Conservation (phyloP, 2,113 vertebrate genomes). For the Picathartes gymnocephalus region DNA sequence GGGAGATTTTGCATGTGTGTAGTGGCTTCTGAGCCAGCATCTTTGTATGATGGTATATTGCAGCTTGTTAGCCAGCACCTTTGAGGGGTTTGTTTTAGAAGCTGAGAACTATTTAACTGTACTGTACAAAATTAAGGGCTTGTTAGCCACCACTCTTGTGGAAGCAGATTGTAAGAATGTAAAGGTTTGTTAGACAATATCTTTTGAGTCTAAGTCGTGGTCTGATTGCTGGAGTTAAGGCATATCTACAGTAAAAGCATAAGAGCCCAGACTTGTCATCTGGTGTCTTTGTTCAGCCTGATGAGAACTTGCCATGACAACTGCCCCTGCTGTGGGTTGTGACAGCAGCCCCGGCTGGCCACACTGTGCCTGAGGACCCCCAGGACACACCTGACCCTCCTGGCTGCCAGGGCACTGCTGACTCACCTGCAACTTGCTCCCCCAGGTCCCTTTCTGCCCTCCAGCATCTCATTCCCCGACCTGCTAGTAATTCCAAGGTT, state of each 20-base stretch:
- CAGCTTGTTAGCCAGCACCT: background rate
- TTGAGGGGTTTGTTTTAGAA: background rate
- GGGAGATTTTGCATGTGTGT: background rate
- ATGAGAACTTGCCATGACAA: background rate
- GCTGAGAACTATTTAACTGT: background rate
- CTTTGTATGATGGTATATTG: background rate
- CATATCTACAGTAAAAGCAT: background rate
- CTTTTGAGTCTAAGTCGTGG: background rate
- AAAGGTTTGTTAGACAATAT: background rate
- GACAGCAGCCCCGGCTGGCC: accelerated
- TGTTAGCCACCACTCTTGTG: background rate
- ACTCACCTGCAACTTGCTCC: background rate
- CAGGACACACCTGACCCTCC: accelerated
- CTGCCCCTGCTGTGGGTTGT: accelerated
- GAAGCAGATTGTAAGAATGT: background rate
- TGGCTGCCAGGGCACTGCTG: background rate
- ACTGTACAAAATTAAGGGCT: background rate
- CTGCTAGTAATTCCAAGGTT: background rate
- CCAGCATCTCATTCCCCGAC: background rate
- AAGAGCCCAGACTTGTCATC: background rate
- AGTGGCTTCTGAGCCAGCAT: background rate
- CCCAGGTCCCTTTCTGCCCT: background rate
- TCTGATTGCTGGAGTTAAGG: background rate
- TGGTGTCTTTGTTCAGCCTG: background rate
- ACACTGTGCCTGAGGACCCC: background rate